phyloP scores from a whole-genome alignment of 2,797 vertebrate genomes.

The Ciconia nigra region DNA sequence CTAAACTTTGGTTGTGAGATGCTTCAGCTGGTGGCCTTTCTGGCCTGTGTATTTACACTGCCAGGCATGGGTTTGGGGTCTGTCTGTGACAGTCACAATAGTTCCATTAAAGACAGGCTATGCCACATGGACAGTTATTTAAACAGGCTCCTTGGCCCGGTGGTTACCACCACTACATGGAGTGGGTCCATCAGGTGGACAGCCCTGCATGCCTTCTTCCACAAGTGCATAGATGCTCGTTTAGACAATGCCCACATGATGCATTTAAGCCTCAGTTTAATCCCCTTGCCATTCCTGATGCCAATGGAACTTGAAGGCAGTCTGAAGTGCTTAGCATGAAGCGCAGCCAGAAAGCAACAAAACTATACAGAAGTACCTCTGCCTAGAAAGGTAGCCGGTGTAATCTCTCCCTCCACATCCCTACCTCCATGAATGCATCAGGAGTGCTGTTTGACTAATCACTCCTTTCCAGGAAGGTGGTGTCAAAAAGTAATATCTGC shows the following conservation, averaged over 20 bases:
- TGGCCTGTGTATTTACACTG: background rate
- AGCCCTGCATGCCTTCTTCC: background rate
- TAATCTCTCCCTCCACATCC: background rate
- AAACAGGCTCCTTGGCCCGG: background rate
- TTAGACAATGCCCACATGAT: rapidly evolving
- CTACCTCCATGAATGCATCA: background rate
- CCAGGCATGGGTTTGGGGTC: background rate
- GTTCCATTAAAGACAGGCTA: background rate
- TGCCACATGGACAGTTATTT: background rate
- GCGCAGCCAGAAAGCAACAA: background rate
- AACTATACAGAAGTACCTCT: background rate
- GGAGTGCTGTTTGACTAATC: background rate
- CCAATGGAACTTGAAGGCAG: background rate
- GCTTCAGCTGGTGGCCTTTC: background rate
- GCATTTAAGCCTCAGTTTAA: background rate
- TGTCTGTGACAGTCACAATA: background rate
- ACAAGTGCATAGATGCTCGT: background rate
- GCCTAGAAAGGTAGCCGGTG: background rate
- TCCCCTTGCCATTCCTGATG: background rate
- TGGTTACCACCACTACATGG: background rate
- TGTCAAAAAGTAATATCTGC: background rate
- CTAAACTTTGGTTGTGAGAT: background rate
- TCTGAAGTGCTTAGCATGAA: background rate
- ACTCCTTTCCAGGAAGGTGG: background rate
- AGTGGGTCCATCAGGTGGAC: background rate